Evolutionary conservation across 2,888 invertebrate genomes (phyloP).

Genomic region (Melangyna quadrimaculata): DNA sequence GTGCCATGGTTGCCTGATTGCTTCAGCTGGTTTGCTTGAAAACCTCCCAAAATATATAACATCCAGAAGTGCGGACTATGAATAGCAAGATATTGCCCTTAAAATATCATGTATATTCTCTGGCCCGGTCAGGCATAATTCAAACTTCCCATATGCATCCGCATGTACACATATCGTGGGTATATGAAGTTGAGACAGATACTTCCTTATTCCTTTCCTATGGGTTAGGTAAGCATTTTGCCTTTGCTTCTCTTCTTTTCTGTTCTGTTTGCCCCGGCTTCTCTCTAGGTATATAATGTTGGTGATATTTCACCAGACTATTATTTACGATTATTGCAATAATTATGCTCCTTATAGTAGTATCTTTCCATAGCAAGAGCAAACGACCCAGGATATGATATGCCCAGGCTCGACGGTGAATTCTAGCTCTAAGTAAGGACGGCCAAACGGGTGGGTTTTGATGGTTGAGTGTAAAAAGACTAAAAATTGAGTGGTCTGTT

Average conservation of each 20-base stretch:
- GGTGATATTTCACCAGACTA: constrained; percentile 70
- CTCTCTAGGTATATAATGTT: constrained; percentile 51
- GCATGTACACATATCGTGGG: constrained; percentile 47
- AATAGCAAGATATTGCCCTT: constrained; percentile 48
- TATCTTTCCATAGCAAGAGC: constrained; percentile 28
- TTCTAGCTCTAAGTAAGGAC: background rate
- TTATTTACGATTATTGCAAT: constrained; percentile 73
- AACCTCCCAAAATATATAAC: constrained; percentile 32
- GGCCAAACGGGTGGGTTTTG: background rate
- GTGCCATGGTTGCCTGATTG: constrained; percentile 10
- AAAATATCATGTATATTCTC: constrained; percentile 63
- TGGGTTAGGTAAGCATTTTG: constrained; percentile 62
- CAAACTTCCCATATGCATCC: constrained; percentile 64
- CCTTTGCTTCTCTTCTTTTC: constrained; percentile 15
- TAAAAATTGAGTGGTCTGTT: constrained; percentile 64
- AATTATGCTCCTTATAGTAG: constrained; percentile 71
- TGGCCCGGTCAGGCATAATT: constrained; percentile 47
- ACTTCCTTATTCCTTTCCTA: constrained; percentile 32
- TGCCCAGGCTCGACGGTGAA: constrained; percentile 3
- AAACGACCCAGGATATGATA: constrained; percentile 27
- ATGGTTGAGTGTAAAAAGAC: constrained; percentile 16
- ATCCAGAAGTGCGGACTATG: constrained; percentile 26
- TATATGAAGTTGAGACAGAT: constrained; percentile 52
- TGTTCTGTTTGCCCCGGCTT: background rate
- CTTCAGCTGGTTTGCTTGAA: background rate